Percentiles rank a stretch among this genome's conserved stretches.
These are phyloP conservation scores for Drosophila dunni DNA, from an alignment of 1,140 invertebrate genomes.

Conservation along the genomic window DNA sequence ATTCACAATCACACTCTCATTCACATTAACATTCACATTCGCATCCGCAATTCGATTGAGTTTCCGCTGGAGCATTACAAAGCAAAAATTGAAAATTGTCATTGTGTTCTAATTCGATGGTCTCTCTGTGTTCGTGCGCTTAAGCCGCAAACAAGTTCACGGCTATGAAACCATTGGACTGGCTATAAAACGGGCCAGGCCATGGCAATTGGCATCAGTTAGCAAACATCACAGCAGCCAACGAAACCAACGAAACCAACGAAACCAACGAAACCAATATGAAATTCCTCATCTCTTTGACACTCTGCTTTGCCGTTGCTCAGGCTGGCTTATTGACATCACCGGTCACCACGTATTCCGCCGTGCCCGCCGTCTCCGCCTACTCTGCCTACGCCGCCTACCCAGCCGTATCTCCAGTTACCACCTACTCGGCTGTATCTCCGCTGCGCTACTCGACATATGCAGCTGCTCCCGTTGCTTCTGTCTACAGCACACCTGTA, in stretches of 20 bases:
- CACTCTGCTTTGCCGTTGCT: conserved; percentile 20
- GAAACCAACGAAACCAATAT: conserved; percentile 29
- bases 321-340: conserved; percentile 28
- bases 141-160: conserved; percentile 36
- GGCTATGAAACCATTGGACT: conserved; percentile 4
- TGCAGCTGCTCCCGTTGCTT: conserved; percentile 4
- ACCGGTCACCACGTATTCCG: conserved; percentile 22
- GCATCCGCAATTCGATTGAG: neutral
- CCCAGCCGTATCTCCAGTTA: conserved; percentile 15
- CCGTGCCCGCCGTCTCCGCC: conserved; percentile 13
- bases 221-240: conserved; percentile 18
- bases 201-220: conserved; percentile 23
- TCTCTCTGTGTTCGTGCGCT: neutral
- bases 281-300: conserved; percentile 36
- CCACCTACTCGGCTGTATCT: conserved; percentile 30
- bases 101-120: conserved; percentile 37
- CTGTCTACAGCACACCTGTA: conserved; percentile 23
- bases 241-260: conserved; percentile 30
- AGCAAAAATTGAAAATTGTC: conserved; percentile 37
- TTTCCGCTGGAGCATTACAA: conserved; percentile 16
- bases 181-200: conserved; percentile 20
- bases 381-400: conserved; percentile 23
- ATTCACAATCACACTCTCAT: neutral
- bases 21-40: neutral
- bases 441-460: neutral